Percentiles rank a stretch among this genome's conserved stretches.
Evolutionary conservation across 2,888 invertebrate species (phyloP).

Genomic region (Mimachlamys varia): DNA sequence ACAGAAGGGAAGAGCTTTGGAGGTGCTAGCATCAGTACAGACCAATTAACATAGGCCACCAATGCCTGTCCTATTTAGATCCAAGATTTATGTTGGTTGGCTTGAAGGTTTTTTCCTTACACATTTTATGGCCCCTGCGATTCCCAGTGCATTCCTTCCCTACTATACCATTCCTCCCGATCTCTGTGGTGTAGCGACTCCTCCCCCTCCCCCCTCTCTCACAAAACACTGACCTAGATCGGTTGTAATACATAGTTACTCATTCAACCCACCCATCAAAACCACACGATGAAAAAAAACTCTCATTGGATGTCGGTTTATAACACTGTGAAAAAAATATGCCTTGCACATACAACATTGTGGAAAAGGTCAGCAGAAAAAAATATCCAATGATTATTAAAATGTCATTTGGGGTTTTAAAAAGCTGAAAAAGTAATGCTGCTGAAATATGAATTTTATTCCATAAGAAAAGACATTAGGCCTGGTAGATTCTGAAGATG

Average conservation of each 20-base stretch:
- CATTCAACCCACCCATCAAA: conserved; percentile 22
- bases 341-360: background rate
- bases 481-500: background rate
- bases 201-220: conserved; percentile 19
- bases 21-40: conserved; percentile 20
- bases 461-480: conserved; percentile 30
- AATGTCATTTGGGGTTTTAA: conserved; percentile 12
- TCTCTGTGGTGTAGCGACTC: background rate
- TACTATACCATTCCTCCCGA: background rate
- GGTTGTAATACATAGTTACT: background rate
- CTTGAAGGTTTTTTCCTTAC: conserved; percentile 33
- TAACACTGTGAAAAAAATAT: background rate
- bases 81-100: conserved; percentile 25
- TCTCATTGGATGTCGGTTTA: background rate
- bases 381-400: background rate
- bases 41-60: conserved; percentile 32
- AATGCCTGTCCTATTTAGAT: conserved; percentile 23
- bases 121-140: conserved; percentile 25
- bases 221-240: conserved; percentile 14
- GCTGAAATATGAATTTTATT: conserved; percentile 11
- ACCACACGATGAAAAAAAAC: background rate
- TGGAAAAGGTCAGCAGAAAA: background rate
- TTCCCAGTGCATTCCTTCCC: conserved; percentile 15
- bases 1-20: background rate
- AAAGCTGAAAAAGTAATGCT: background rate